A percentile compares a stretch with the other conserved stretches of the same genome.
phyloP scores from a whole-genome alignment of 2,113 vertebrate genomes.

The Tragelaphus imberbis region DNA sequence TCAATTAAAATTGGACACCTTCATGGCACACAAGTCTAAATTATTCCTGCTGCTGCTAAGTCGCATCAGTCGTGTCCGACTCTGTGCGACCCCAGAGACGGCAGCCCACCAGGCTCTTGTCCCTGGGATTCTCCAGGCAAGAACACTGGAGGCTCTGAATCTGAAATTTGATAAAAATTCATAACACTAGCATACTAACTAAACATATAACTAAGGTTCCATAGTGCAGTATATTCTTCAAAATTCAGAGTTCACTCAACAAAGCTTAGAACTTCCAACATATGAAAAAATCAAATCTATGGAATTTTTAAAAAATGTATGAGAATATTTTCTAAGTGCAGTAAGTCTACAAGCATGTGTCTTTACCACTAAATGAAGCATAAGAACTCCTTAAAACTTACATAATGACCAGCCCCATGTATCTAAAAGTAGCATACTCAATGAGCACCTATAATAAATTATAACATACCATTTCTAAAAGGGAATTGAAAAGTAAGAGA shows the following conservation, averaged over 20 bases:
- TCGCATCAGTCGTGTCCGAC: too few species aligned
- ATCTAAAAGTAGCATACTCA: constrained; percentile 25
- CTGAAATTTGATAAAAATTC: neutral
- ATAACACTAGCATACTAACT: neutral
- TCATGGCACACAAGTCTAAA: constrained; percentile 5
- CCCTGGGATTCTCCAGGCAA: too few species aligned
- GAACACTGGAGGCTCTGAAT: neutral
- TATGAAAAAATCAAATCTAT: constrained; percentile 29
- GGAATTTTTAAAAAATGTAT: neutral
- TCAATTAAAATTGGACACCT: neutral
- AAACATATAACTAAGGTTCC: neutral
- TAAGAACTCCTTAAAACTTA: constrained; percentile 29
- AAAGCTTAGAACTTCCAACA: constrained; percentile 27
- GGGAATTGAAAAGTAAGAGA: neutral
- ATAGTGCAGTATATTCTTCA: neutral
- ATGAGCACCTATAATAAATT: constrained; percentile 13
- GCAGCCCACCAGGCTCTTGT: too few species aligned
- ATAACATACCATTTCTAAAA: constrained; percentile 16
- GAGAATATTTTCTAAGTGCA: constrained; percentile 8
- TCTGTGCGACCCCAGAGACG: too few species aligned
- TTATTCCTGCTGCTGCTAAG: neutral
- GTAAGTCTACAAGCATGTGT: neutral
- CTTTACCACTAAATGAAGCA: neutral
- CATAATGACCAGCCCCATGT: neutral
- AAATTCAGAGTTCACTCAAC: neutral